Evolutionary conservation across 2,888 invertebrate species (phyloP).

Genomic region (Leucophora obtusa): DNA sequence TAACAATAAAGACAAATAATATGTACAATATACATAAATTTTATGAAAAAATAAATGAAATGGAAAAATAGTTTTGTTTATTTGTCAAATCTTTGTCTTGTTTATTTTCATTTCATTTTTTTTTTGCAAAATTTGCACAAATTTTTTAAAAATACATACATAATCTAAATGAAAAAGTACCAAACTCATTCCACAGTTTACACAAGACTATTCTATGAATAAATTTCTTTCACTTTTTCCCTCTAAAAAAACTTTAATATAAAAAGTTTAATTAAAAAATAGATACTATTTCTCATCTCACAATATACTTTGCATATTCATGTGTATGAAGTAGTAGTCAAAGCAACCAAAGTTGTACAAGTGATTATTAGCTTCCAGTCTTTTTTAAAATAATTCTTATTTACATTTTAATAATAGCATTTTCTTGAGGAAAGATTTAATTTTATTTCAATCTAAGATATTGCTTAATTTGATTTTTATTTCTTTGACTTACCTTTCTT

Average conservation of each 20-base stretch:
- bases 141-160: slow-evolving; percentile 8
- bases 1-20: slow-evolving; percentile 26
- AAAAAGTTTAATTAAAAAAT: slow-evolving; percentile 63
- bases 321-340: not conserved
- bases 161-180: slow-evolving; percentile 10
- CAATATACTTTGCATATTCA: not conserved
- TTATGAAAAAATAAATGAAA: slow-evolving; percentile 20
- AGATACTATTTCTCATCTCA: slow-evolving; percentile 14
- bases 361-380: not conserved
- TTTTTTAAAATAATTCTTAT: not conserved
- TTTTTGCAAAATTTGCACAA: slow-evolving; percentile 35
- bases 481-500: slow-evolving; percentile 80
- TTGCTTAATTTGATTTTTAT: not conserved
- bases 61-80: slow-evolving; percentile 42
- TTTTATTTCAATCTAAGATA: not conserved
- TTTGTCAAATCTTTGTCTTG: slow-evolving; percentile 18
- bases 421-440: not conserved
- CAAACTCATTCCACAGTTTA: not conserved
- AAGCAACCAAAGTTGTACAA: not conserved
- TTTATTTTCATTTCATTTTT: slow-evolving; percentile 10
- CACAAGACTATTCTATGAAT: not conserved
- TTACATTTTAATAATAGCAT: not conserved
- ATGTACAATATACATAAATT: slow-evolving; percentile 16
- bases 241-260: slow-evolving; percentile 34
- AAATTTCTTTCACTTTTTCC: slow-evolving; percentile 23